phyloP scores from a whole-genome alignment of 1,140 invertebrate genomes.

The Philotrypesis tridentata region DNA sequence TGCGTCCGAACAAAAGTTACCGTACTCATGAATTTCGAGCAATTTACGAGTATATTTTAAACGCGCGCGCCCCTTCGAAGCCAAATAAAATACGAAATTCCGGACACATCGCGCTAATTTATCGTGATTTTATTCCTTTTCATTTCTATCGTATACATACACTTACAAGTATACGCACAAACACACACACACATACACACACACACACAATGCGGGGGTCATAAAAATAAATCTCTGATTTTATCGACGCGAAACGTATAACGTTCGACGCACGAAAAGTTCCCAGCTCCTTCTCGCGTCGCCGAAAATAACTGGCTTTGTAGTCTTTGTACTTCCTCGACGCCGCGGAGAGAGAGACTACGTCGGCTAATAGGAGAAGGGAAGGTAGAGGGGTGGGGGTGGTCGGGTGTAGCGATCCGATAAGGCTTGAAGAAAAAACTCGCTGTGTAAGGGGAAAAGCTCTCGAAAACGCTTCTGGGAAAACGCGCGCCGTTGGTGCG shows the following conservation, averaged over 20 bases:
- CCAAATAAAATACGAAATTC: background rate
- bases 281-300: background rate
- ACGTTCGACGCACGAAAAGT: background rate
- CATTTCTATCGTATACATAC: background rate
- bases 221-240: slow-evolving; percentile 12
- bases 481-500: too few species aligned
- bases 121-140: background rate
- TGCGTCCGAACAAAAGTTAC: too few species aligned
- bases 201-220: background rate
- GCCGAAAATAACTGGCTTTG: background rate
- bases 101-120: background rate
- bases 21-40: too few species aligned
- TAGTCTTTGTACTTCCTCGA: background rate
- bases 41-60: too few species aligned
- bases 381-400: background rate
- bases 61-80: background rate
- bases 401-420: background rate
- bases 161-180: background rate
- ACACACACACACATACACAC: too few species aligned
- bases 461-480: background rate
- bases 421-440: background rate
- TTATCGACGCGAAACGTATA: slow-evolving; percentile 2
- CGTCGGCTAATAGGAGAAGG: background rate
- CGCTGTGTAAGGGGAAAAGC: background rate
- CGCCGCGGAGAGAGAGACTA: background rate